Evolutionary conservation across 2,888 invertebrate genomes (phyloP).

Genomic region (Aleiodes leptofemur): DNA sequence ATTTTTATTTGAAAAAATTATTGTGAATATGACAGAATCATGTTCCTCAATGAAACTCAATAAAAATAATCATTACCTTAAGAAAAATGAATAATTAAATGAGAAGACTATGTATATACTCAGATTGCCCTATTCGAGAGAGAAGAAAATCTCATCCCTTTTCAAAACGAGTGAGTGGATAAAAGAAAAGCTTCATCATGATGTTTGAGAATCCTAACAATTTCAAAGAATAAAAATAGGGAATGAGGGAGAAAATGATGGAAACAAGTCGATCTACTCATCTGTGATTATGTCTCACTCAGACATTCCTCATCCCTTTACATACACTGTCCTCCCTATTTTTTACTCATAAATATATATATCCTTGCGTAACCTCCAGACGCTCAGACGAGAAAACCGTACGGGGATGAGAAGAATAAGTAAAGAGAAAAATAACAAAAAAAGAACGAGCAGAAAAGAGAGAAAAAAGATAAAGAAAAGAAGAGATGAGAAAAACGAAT

Average conservation of each 20-base stretch:
- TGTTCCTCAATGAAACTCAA: too few relatives aligned
- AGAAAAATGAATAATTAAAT: too few relatives aligned
- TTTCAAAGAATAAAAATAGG: slow-evolving; percentile 17
- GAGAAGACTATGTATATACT: too few relatives aligned
- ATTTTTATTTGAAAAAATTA: too few relatives aligned
- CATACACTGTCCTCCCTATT: slow-evolving; percentile 33
- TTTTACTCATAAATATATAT: slow-evolving; percentile 16
- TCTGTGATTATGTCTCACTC: slow-evolving; percentile 67
- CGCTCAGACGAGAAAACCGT: slow-evolving; percentile 48
- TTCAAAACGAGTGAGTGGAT: too few relatives aligned
- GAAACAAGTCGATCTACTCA: slow-evolving; percentile 57
- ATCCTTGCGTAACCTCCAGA: slow-evolving; percentile 46
- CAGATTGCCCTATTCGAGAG: too few relatives aligned
- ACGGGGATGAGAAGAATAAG: slow-evolving; percentile 51
- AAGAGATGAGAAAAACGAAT: slow-evolving; percentile 36
- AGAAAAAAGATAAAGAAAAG: slow-evolving; percentile 18
- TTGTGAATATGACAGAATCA: too few relatives aligned
- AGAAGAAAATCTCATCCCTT: too few relatives aligned
- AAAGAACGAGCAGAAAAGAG: slow-evolving; percentile 33
- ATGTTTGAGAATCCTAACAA: slow-evolving; percentile 37
- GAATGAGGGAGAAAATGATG: slow-evolving; percentile 21
- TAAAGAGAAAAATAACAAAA: slow-evolving; percentile 47
- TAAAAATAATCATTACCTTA: too few relatives aligned
- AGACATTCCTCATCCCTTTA: slow-evolving; percentile 43
- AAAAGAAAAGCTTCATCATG: too few relatives aligned